Base-by-base conservation (phyloP, 2,888 invertebrate genomes). In the Mesodorylaimus sp. region DNA sequence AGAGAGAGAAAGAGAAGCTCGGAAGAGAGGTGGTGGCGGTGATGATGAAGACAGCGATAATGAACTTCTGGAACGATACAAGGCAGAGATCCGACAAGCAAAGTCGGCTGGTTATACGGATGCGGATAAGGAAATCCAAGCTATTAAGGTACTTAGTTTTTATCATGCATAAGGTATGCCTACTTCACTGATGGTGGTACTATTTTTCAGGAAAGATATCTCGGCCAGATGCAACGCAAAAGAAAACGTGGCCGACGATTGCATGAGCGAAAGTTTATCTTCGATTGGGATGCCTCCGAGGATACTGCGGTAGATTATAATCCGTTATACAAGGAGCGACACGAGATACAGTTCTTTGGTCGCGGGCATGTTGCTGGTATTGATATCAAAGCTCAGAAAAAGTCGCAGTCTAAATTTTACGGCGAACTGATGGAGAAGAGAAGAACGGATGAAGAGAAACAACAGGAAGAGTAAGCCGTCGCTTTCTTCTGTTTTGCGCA, bases 251-350 rank as follows among this genome's bases (percentile, higher is more conserved):
- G 91, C 0, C 74, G 97, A 21, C 75, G 95, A 54, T 72, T 97
- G 39, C 97, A 97, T 70, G 97, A 99, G 66, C 75, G 95, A 19
- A 99, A 99, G 71, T 99, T 99, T 74, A 95, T 99, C 0, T 99
- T 99, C 69, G 97, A 99, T 70, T 99, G 97, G 97, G 97, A 99
- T 72, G 91, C 89, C 0, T 83, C 85, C 0, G 97, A 99, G 70
- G 97, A 99, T 64, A 99, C 97, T 0, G 88, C 91, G 2, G 80
- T 82, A 54, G 97, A 99, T 73, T 99, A 97, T 65, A 97, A 97
- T 69, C 79, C 80, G 53, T 73, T 99, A 24, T 99, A 97, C 65
- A 95, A 93, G 68, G 88, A 93, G 59, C 76, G 84, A 45, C 95
- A 97, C 71, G 86, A 91, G 70, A 60, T 68, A 0, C 91, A 93